Evolutionary conservation across 2,888 invertebrate species (phyloP).

Genomic region (Tachina grossa): DNA sequence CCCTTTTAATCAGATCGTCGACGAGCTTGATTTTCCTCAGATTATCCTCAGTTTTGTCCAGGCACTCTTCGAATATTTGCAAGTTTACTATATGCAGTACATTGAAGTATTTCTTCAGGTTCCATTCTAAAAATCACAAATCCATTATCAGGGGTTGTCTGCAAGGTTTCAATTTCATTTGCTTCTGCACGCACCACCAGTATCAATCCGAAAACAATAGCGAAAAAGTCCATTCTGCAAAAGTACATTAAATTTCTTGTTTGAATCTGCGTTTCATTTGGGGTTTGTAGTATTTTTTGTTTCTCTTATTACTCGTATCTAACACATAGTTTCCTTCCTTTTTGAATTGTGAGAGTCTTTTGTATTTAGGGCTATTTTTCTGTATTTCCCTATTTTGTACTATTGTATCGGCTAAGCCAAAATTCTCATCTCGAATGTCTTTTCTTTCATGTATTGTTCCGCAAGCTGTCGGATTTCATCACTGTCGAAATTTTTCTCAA

Average conservation of each 20-base stretch:
- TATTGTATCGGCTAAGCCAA: neutral
- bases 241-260: neutral
- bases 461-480: constrained; percentile 4
- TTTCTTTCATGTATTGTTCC: neutral
- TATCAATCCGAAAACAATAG: neutral
- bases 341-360: too few relatives aligned
- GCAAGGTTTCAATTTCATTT: too few relatives aligned
- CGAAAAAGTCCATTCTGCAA: neutral
- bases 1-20: too few relatives aligned
- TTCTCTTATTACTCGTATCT: too few relatives aligned
- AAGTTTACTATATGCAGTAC: too few relatives aligned
- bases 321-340: too few relatives aligned
- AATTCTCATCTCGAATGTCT: neutral
- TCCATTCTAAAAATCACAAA: too few relatives aligned
- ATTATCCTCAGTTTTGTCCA: too few relatives aligned
- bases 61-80: too few relatives aligned
- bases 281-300: constrained; percentile 14
- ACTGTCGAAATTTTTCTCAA: constrained; percentile 3
- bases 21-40: too few relatives aligned
- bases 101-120: too few relatives aligned
- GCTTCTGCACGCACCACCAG: neutral
- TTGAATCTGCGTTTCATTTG: constrained; percentile 10
- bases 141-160: too few relatives aligned
- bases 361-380: neutral
- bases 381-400: constrained; percentile 10